These are phyloP conservation scores for Lepisosteus oculatus DNA, from an alignment of 2,113 vertebrate species.

Conservation along the genomic window DNA sequence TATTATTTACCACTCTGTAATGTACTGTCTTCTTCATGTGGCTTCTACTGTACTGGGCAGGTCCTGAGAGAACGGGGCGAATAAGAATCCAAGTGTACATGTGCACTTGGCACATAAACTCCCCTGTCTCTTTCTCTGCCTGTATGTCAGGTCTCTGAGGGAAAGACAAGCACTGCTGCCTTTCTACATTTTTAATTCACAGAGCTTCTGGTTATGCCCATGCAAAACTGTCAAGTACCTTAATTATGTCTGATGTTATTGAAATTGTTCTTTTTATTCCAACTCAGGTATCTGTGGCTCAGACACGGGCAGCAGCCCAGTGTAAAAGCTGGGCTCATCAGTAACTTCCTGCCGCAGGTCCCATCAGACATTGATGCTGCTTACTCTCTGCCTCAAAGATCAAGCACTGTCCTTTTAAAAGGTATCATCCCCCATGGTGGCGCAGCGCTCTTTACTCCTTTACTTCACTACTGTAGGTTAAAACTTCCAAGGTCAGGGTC, in stretches of 20 bases:
- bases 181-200: not conserved
- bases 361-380: slow-evolving; percentile 61
- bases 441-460: not conserved
- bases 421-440: slow-evolving; percentile 37
- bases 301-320: slow-evolving; percentile 54
- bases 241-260: no score
- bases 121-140: no score
- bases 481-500: not conserved
- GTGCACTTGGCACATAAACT: no score
- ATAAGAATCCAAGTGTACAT: no score
- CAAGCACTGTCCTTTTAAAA: slow-evolving; percentile 62
- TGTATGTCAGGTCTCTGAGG: not conserved
- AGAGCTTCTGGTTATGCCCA: no score
- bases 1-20: no score
- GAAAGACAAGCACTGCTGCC: not conserved
- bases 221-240: no score
- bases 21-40: no score
- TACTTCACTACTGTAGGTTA: not conserved
- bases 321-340: slow-evolving; percentile 64
- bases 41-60: no score
- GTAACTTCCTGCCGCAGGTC: slow-evolving; percentile 67
- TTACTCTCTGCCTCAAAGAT: slow-evolving; percentile 58
- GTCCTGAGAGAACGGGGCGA: no score
- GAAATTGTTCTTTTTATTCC: not conserved
- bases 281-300: slow-evolving; percentile 67